Percentiles rank a stretch among this genome's conserved stretches.
phyloP scores from a whole-genome alignment of 2,797 vertebrate genomes.

The Picus viridis region DNA sequence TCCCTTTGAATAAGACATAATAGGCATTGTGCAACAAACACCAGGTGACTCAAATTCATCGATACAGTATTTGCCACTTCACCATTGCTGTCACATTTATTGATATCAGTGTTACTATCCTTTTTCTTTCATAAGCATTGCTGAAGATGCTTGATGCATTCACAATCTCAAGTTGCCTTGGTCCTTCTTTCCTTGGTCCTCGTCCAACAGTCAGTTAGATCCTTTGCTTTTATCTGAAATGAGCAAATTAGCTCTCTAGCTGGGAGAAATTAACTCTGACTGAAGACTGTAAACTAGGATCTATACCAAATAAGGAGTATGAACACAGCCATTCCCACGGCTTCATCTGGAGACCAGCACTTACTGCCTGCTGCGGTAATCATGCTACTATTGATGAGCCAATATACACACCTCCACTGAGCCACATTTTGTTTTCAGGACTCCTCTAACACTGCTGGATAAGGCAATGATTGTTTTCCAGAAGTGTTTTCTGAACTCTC shows the following conservation, averaged over 20 bases:
- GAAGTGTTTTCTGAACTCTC: neutral
- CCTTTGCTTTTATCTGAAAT: neutral
- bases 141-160: neutral
- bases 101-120: rapidly evolving
- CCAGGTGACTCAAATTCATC: neutral
- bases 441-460: neutral
- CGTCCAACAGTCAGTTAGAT: neutral
- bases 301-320: neutral
- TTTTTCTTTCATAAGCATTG: rapidly evolving
- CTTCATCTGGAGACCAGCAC: neutral
- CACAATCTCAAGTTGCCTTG: neutral
- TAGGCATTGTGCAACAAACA: neutral
- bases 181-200: neutral
- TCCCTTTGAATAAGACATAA: neutral
- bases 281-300: neutral
- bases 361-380: neutral
- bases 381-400: rapidly evolving
- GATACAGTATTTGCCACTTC: neutral
- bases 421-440: neutral
- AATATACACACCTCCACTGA: neutral
- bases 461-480: neutral
- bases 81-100: neutral
- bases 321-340: neutral
- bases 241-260: neutral
- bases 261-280: neutral